Evolutionary conservation across 2,113 vertebrate genomes (phyloP).

Genomic region (Ailurus styani): DNA sequence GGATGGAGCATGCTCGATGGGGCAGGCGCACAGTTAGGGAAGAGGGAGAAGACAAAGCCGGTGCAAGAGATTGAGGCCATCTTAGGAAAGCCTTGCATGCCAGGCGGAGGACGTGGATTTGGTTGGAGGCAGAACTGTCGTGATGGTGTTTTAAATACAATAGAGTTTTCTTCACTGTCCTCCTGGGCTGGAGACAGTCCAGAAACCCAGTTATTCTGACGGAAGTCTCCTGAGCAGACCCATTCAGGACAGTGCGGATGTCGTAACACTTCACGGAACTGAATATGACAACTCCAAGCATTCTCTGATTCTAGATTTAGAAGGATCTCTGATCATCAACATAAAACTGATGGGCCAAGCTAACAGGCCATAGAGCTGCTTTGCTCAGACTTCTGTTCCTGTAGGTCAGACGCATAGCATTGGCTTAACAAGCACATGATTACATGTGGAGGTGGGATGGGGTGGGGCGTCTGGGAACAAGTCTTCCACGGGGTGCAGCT

Average conservation of each 20-base stretch:
- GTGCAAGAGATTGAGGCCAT: rapidly evolving
- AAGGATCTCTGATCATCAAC: background rate
- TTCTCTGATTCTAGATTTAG: background rate
- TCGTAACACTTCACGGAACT: background rate
- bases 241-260: background rate
- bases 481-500: rapidly evolving
- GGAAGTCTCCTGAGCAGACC: background rate
- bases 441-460: rapidly evolving
- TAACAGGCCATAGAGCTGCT: no score
- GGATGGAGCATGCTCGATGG: rapidly evolving
- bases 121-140: background rate
- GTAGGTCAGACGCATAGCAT: rapidly evolving
- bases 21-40: rapidly evolving
- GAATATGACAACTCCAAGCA: background rate
- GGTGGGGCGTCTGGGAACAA: rapidly evolving
- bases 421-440: rapidly evolving
- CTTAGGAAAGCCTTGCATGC: background rate
- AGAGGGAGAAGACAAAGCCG: background rate
- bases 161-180: background rate
- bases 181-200: background rate
- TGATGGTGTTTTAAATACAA: background rate
- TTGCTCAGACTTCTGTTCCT: background rate
- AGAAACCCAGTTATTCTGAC: background rate
- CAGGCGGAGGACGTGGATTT: background rate
- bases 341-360: background rate